These are phyloP conservation scores for Microcebus murinus DNA, from an alignment of 2,113 vertebrate genomes.

Conservation along the genomic window DNA sequence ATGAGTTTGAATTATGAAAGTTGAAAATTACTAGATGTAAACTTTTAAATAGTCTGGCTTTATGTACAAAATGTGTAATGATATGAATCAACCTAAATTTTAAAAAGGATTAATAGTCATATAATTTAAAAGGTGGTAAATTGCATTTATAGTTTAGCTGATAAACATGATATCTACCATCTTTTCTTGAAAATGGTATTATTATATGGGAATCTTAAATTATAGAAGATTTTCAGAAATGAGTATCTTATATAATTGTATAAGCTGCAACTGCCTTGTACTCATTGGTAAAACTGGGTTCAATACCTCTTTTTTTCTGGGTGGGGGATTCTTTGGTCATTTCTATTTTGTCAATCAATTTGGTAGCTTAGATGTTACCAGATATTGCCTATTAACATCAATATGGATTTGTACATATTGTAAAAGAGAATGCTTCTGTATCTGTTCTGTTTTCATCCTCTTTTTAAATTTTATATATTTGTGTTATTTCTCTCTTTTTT, in stretches of 20 bases:
- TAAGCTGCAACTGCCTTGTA: not conserved
- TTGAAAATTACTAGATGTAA: not conserved
- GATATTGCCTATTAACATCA: not conserved
- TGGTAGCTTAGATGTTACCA: not conserved
- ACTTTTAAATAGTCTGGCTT: constrained; percentile 8
- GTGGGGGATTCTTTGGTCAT: not conserved
- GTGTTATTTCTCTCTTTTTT: constrained; percentile 14
- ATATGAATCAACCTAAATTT: constrained; percentile 23
- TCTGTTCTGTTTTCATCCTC: not conserved
- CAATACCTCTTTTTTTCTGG: not conserved
- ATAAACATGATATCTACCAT: not conserved
- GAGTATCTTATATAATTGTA: not conserved
- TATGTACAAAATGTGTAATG: constrained; percentile 12
- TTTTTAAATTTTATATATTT: constrained; percentile 3
- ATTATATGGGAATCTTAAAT: constrained; percentile 2
- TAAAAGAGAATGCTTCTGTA: not conserved
- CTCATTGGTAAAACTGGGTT: not conserved
- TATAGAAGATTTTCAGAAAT: not conserved
- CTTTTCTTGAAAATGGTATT: constrained; percentile 17
- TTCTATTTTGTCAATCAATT: not conserved
- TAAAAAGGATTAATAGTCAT: not conserved
- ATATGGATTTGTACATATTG: not conserved
- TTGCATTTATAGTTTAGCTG: not conserved
- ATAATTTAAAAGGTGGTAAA: constrained; percentile 22
- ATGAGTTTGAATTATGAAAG: not conserved